Base-by-base conservation (phyloP, 2,797 vertebrate species). In the Periophthalmus magnuspinnatus region DNA sequence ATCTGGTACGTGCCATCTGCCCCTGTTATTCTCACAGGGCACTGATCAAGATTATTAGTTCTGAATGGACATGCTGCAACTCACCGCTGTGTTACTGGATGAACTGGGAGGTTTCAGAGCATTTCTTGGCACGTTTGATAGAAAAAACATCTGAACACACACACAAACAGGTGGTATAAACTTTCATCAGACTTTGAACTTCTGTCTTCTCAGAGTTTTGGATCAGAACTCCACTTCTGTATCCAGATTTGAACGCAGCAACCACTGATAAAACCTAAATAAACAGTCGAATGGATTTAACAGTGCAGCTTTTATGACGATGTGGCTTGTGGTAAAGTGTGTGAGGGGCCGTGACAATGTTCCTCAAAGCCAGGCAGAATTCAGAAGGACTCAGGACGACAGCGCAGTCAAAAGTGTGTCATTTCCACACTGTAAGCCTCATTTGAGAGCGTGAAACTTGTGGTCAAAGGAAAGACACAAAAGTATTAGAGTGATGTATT, bases 1-100 rank as follows among this genome's bases (percentile, higher is more conserved):
- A 93, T 93, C 90, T 93, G 92, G 84, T 75, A 74, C 19, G 17
- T 41, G 64, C 89, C 90, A 93, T 91, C 90, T 93, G 92, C 68
- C 67, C 68, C 56, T 76, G 70, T 70, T 79, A 80, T 75, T 83
- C 68, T 86, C 81, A 81, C 80, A 79, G 79, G 75, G 81, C 80
- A 67, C 84, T 82, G 73, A 84, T 81, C 85, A 81, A 82, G 78
- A 89, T 82, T 77, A 81, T 63, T 77, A 79, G 70, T 81, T 21
- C 33, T 41, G 56, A 67, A 22, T 55, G 24, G 47, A 65, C 75
- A 64, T 70, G 11, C 38, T 62, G 38, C 69, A 45, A 24, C 38
- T 2, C 38, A 63, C 13, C 28, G 71, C 69, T 69, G 70, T 84
- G 81, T 75, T 14, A 14, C 41, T 45, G 41, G 45, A 45, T 45